phyloP scores from a whole-genome alignment of 2,888 invertebrate genomes.

The Imbricaverruca yamaguchii region DNA sequence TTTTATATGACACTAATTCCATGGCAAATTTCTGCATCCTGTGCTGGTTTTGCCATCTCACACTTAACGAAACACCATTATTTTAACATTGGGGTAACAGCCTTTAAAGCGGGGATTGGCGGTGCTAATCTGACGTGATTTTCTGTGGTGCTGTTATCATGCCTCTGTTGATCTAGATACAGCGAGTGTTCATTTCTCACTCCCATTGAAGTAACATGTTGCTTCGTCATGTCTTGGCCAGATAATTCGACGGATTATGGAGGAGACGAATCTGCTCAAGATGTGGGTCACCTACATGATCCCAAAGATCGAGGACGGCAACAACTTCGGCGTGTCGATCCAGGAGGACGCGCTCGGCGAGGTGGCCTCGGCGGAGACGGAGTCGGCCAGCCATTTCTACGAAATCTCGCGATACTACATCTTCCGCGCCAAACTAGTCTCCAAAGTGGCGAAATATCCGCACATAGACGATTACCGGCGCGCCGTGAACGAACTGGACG shows the following conservation, averaged over 20 bases:
- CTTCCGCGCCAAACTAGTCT: slow-evolving; percentile 67
- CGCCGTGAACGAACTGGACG: slow-evolving; percentile 87
- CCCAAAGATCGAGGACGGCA: slow-evolving; percentile 98
- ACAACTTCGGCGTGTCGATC: slow-evolving; percentile 97
- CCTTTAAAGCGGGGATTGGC: no score
- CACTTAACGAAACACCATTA: no score
- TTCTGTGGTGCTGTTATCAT: no score
- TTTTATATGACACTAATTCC: no score
- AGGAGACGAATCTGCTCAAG: slow-evolving; percentile 51
- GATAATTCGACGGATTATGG: slow-evolving; percentile 17
- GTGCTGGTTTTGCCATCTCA: no score
- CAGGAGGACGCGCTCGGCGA: slow-evolving; percentile 98
- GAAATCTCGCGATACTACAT: slow-evolving; percentile 94
- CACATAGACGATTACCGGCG: slow-evolving; percentile 92
- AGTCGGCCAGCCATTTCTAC: slow-evolving; percentile 95
- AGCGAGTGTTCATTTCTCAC: no score
- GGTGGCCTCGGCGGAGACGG: slow-evolving; percentile 91
- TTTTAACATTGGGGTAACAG: no score
- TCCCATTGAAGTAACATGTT: no score
- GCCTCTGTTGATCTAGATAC: no score
- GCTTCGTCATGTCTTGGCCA: background rate
- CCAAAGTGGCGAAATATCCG: slow-evolving; percentile 85
- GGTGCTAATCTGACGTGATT: no score
- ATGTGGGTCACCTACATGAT: slow-evolving; percentile 99
- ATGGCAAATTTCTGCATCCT: no score